phyloP scores from a whole-genome alignment of 2,797 vertebrate species.

The Phaenicophaeus curvirostris region DNA sequence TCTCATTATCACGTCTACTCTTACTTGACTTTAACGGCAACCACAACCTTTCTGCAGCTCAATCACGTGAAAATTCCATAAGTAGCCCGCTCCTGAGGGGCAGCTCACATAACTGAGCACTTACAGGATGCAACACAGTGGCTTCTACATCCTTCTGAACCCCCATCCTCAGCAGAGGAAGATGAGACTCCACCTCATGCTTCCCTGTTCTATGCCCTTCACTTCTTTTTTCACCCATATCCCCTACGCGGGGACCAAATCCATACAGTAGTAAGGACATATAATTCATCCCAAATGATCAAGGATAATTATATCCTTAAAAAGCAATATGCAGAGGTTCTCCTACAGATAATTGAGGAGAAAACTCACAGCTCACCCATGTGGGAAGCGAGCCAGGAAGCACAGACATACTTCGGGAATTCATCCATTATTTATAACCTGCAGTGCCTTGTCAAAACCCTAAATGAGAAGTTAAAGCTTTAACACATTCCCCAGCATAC shows the following conservation, averaged over 20 bases:
- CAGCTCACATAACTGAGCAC: background rate
- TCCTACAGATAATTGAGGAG: conserved; percentile 70
- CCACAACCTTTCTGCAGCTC: background rate
- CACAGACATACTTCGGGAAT: conserved; percentile 56
- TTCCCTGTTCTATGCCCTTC: conserved; percentile 39
- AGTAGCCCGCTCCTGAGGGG: background rate
- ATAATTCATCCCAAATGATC: conserved; percentile 74
- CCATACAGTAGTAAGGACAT: conserved; percentile 53
- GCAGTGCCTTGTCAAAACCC: conserved; percentile 16
- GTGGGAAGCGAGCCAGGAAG: conserved; percentile 66
- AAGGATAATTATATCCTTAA: conserved; percentile 74
- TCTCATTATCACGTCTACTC: background rate
- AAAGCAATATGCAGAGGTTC: conserved; percentile 69
- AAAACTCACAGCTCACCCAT: conserved; percentile 54
- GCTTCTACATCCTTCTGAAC: background rate
- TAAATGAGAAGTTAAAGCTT: conserved; percentile 45
- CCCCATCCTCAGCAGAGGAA: background rate
- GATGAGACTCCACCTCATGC: background rate
- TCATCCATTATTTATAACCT: conserved; percentile 59
- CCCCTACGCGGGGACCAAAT: conserved; percentile 7
- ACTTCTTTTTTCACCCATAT: conserved; percentile 42
- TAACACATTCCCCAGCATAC: conserved; percentile 22
- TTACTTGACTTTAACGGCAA: conserved; percentile 12
- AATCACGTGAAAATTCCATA: accelerated
- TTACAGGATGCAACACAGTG: background rate